These are phyloP conservation scores for Podarcis lilfordi DNA, from an alignment of 2,797 vertebrate genomes.

Conservation along the genomic window DNA sequence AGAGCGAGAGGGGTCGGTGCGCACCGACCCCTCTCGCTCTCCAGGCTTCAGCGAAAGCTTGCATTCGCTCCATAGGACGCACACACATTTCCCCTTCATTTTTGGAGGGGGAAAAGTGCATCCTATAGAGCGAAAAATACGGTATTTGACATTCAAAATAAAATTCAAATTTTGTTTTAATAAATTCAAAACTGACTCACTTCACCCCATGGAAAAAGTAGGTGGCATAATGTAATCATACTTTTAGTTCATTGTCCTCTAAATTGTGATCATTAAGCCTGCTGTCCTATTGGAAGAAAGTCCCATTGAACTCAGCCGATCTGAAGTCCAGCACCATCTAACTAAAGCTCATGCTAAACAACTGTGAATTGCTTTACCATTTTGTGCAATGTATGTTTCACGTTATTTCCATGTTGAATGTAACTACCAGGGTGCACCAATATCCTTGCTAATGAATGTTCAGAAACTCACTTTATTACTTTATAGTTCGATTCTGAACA, in stretches of 20 bases:
- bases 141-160: neutral
- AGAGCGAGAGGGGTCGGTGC: no score
- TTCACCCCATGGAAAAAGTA: neutral
- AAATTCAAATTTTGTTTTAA: neutral
- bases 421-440: neutral
- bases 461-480: conserved; percentile 82
- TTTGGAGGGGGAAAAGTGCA: no score
- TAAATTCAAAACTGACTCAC: neutral
- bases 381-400: neutral
- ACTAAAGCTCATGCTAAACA: neutral
- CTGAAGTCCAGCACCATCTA: neutral
- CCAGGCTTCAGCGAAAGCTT: no score
- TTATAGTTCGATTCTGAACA: conserved; percentile 85
- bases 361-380: neutral
- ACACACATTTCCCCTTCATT: no score
- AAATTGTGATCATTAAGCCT: neutral
- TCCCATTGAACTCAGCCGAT: neutral
- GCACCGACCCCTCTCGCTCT: no score
- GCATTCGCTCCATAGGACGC: no score
- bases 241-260: neutral
- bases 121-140: no score
- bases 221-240: neutral
- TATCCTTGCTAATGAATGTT: neutral
- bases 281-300: neutral
- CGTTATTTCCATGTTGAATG: neutral